These are phyloP conservation scores for Arrhamphus sclerolepis DNA, from an alignment of 2,797 vertebrate species.

Conservation along the genomic window DNA sequence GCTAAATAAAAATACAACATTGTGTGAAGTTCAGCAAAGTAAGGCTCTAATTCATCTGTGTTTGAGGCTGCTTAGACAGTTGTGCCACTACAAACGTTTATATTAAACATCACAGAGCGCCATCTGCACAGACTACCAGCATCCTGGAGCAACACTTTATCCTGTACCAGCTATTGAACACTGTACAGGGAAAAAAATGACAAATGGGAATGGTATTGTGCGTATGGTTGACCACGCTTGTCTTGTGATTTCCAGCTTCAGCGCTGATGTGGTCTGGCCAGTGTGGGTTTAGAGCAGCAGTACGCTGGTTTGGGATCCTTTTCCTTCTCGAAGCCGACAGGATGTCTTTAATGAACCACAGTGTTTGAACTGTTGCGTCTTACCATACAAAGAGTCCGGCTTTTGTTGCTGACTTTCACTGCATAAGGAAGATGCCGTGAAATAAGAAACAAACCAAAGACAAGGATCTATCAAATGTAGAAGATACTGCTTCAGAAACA, in stretches of 20 bases:
- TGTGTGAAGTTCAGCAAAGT: conserved; percentile 46
- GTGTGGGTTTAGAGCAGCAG: conserved; percentile 69
- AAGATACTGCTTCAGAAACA: conserved; percentile 44
- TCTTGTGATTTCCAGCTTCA: conserved; percentile 68
- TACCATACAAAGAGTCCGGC: conserved; percentile 41
- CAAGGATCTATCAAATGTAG: conserved; percentile 53
- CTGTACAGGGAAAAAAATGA: conserved; percentile 46
- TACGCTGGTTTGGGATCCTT: conserved; percentile 57
- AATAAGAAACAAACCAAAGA: conserved; percentile 45
- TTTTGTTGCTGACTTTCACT: conserved; percentile 27
- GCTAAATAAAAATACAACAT: conserved; percentile 57
- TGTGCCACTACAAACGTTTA: conserved; percentile 58
- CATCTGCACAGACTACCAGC: conserved; percentile 43
- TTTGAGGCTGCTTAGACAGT: conserved; percentile 43
- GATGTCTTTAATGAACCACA: conserved; percentile 78
- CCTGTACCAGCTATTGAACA: background rate
- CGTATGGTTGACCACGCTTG: conserved; percentile 54
- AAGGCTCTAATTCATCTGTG: conserved; percentile 25
- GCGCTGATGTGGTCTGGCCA: conserved; percentile 72
- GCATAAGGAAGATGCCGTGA: conserved; percentile 42
- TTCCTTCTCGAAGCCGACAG: conserved; percentile 64
- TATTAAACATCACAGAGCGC: conserved; percentile 67
- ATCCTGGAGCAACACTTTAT: conserved; percentile 32
- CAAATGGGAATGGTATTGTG: conserved; percentile 70
- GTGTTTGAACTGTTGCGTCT: conserved; percentile 73